These are phyloP conservation scores for Seriola aureovittata DNA, from an alignment of 2,113 vertebrate genomes.

Conservation along the genomic window DNA sequence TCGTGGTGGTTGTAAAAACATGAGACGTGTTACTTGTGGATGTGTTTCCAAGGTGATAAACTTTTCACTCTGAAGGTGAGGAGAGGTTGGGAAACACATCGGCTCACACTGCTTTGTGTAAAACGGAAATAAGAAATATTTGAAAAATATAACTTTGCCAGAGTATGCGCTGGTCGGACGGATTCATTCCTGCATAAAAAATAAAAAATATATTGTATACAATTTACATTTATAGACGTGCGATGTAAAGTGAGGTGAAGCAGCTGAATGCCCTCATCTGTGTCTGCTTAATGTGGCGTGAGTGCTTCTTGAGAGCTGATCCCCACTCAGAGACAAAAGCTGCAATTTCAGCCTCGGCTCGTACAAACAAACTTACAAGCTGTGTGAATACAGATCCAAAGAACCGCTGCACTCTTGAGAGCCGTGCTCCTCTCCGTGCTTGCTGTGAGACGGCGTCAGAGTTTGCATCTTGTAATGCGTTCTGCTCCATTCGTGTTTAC, in stretches of 20 bases:
- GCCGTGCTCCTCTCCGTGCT: constrained; percentile 2
- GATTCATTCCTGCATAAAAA: constrained; percentile 1
- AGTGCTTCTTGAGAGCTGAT: constrained; percentile 55
- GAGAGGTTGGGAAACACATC: constrained; percentile 65
- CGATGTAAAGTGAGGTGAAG: constrained; percentile 33
- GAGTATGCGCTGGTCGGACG: neutral
- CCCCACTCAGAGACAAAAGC: constrained; percentile 58
- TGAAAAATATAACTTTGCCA: neutral
- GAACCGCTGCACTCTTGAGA: constrained; percentile 46
- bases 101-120: constrained; percentile 43
- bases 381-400: constrained; percentile 51
- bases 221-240: neutral
- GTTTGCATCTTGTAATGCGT: constrained; percentile 34
- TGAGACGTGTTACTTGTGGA: constrained; percentile 75
- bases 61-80: constrained; percentile 81
- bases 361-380: constrained; percentile 48
- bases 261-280: constrained; percentile 50
- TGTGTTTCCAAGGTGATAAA: constrained; percentile 86
- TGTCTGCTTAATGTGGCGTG: constrained; percentile 57
- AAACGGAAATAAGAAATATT: no score
- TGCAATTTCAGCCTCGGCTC: constrained; percentile 57
- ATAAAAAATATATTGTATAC: neutral
- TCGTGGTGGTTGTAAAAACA: constrained; percentile 67
- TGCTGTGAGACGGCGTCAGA: constrained; percentile 16
- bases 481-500: constrained; percentile 46